A percentile compares a stretch with the other conserved stretches of the same genome.
Evolutionary conservation across 2,888 invertebrate genomes (phyloP).

Genomic region (Amblyjoppa proteus): DNA sequence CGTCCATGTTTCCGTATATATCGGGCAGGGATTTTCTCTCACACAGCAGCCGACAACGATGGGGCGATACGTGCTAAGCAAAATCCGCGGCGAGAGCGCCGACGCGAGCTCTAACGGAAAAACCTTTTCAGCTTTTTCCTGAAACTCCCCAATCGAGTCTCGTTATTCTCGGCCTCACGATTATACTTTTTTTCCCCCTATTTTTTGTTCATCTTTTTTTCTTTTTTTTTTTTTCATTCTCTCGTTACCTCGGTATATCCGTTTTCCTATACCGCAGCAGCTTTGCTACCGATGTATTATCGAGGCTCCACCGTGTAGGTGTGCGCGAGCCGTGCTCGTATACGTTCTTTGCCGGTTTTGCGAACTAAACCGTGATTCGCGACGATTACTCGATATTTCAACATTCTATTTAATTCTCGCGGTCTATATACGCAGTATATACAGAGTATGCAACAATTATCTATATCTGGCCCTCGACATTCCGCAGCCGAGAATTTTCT

Average conservation of each 20-base stretch:
- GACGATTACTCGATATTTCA: conserved; percentile 44
- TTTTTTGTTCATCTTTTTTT: conserved; percentile 3
- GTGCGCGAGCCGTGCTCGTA: not conserved
- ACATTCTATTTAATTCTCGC: conserved; percentile 24
- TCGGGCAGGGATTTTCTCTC: not conserved
- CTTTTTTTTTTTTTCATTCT: conserved; percentile 9
- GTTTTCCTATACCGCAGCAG: not conserved
- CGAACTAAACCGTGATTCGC: not conserved
- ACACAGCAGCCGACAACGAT: not conserved
- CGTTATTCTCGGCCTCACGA: conserved; percentile 43
- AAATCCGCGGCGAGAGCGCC: conserved; percentile 1
- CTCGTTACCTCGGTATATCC: conserved; percentile 35
- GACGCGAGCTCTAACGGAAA: conserved; percentile 9
- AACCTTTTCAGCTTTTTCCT: conserved; percentile 3
- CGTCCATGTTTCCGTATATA: not conserved
- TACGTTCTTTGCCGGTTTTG: not conserved
- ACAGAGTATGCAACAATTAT: conserved; percentile 32
- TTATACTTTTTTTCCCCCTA: not conserved
- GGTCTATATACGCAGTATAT: not conserved
- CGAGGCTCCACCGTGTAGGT: not conserved
- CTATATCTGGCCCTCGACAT: conserved; percentile 28
- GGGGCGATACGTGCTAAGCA: conserved; percentile 33
- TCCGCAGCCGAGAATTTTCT: not conserved
- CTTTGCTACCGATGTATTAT: conserved; percentile 9
- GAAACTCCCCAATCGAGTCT: conserved; percentile 28